Conservation (phyloP, 1,140 invertebrate genomes). For the Mycetomoellerius zeteki region DNA sequence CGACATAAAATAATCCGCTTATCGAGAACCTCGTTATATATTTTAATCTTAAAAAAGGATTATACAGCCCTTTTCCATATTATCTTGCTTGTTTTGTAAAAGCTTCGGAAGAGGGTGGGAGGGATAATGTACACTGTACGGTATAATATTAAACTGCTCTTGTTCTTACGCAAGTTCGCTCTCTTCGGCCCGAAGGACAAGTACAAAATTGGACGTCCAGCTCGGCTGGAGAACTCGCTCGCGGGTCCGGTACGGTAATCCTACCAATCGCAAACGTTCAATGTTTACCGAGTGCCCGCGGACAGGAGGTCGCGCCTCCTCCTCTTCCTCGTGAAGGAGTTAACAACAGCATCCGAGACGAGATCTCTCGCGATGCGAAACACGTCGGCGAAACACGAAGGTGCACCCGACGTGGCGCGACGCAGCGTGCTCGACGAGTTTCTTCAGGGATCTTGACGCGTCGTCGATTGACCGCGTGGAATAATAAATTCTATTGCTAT, state of each 20-base stretch:
- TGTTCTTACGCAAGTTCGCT: slow-evolving; percentile 27
- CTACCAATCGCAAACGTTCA: slow-evolving; percentile 28
- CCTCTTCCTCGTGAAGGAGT: neutral
- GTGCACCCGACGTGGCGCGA: slow-evolving; percentile 8
- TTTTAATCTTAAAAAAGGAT: neutral
- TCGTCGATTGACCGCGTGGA: neutral
- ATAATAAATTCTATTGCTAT: slow-evolving; percentile 52
- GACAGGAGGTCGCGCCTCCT: slow-evolving; percentile 41
- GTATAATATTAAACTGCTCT: slow-evolving; percentile 22
- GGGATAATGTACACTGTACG: neutral
- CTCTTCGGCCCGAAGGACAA: slow-evolving; percentile 27
- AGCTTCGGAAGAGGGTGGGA: neutral
- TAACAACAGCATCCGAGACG: slow-evolving; percentile 35
- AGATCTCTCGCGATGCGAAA: slow-evolving; percentile 52
- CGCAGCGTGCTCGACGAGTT: slow-evolving; percentile 9
- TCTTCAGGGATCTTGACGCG: slow-evolving; percentile 39
- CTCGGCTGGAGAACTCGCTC: slow-evolving; percentile 4
- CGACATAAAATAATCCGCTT: neutral
- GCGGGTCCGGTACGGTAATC: slow-evolving; percentile 16
- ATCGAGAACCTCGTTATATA: neutral
- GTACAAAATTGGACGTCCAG: slow-evolving; percentile 39
- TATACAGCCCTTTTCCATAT: neutral
- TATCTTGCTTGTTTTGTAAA: neutral
- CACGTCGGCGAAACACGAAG: slow-evolving; percentile 40
- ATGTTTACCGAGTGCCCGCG: slow-evolving; percentile 39